A percentile compares a stretch with the other conserved stretches of the same genome.
These are phyloP conservation scores for Strix aluco DNA, from an alignment of 2,113 vertebrate species.

Conservation along the genomic window DNA sequence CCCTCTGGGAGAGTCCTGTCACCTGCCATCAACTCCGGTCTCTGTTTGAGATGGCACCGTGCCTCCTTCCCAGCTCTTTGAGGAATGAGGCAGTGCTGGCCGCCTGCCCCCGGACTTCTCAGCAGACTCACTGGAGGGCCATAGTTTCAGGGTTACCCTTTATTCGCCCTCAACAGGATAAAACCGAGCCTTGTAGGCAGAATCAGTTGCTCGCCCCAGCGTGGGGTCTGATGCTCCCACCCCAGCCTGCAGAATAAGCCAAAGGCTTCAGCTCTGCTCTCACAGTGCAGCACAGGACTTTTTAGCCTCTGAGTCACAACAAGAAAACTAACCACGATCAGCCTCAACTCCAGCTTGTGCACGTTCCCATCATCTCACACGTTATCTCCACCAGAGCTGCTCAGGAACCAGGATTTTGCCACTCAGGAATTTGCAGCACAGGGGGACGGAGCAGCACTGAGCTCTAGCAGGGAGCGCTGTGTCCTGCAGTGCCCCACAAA, in stretches of 20 bases:
- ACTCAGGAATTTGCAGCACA: not conserved
- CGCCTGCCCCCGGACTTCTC: not conserved
- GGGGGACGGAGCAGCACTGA: not conserved
- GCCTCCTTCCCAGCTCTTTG: not conserved
- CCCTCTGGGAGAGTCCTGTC: not conserved
- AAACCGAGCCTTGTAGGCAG: accelerated
- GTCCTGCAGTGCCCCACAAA: not conserved
- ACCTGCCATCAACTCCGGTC: not conserved
- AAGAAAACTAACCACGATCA: not conserved
- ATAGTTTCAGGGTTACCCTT: not conserved
- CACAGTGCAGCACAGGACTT: not conserved
- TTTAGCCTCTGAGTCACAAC: not conserved
- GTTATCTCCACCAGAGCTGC: not conserved
- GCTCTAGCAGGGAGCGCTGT: not conserved
- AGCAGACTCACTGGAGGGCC: not conserved
- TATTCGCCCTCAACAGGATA: not conserved
- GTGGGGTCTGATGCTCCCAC: not conserved
- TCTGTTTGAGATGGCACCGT: accelerated
- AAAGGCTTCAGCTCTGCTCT: not conserved
- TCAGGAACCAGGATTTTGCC: not conserved
- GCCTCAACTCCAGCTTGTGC: not conserved
- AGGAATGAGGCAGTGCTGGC: accelerated
- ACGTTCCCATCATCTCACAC: not conserved
- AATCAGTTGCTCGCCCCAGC: not conserved
- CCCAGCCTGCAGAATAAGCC: not conserved